phyloP scores from a whole-genome alignment of 2,113 vertebrate genomes.

The Boulengeromyrus knoepffleri region DNA sequence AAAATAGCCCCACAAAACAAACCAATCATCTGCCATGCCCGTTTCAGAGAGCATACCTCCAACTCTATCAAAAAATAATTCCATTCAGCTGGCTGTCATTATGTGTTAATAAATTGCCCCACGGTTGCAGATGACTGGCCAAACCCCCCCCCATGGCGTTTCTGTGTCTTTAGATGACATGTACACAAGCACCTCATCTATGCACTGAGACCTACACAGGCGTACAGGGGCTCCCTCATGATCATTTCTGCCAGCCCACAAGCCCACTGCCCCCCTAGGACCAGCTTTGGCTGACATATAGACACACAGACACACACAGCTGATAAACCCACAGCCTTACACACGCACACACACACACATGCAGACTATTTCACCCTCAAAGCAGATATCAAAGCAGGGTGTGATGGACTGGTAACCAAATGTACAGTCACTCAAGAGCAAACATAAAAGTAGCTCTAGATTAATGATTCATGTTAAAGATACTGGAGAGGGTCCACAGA shows the following conservation, averaged over 20 bases:
- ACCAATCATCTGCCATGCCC: not conserved
- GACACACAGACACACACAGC: too few species aligned
- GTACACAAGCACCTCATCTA: not conserved
- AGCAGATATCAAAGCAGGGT: constrained; percentile 28
- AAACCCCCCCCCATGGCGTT: not conserved
- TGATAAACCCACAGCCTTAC: not conserved
- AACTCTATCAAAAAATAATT: not conserved
- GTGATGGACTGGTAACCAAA: constrained; percentile 27
- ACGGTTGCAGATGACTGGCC: not conserved
- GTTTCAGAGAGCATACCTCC: not conserved
- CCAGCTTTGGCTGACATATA: too few species aligned
- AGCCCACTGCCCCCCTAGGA: too few species aligned
- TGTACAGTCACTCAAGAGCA: constrained; percentile 21
- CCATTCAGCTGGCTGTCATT: not conserved
- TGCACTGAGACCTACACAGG: not conserved
- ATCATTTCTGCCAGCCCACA: too few species aligned
- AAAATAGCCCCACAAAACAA: not conserved
- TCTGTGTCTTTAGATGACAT: not conserved
- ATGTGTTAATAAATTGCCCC: not conserved
- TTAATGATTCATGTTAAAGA: constrained; percentile 42
- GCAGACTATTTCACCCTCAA: not conserved
- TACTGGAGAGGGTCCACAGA: constrained; percentile 12
- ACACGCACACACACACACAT: not conserved
- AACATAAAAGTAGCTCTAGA: constrained; percentile 37
- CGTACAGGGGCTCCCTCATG: not conserved